Evolutionary conservation across 2,888 invertebrate species (phyloP), one percentile per base, ranked within the genome.

Genomic region (Cryptus viduatorius): DNA sequence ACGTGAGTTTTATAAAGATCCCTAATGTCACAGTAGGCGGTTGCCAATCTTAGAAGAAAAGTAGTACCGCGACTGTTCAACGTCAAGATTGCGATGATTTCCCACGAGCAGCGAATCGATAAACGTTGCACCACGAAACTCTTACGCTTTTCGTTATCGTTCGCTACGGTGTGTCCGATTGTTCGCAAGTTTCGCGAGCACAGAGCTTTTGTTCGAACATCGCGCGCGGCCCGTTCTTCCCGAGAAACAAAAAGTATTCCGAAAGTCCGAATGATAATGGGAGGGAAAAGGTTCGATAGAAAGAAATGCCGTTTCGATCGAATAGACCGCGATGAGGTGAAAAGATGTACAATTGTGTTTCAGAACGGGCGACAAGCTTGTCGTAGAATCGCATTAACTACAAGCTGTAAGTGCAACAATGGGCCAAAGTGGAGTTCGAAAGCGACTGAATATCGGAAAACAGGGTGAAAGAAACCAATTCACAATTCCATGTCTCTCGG

Each of bases 81-180:
- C 73, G 78, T 68, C 67, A 68, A 73, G 67, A 73, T 78, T 78
- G 73, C 68, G 68, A 50, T 14, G 29, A 61, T 61, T 31, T 14
- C 31, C 29, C 14, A 61, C 59, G 59, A 61, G 5, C 31, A 4
- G 59, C 29, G 59, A 61, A 61, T 61, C 14, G n/a, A 61, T 29
- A 24, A 24, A 59, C 10, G 31, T 61, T 14, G 4, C n/a, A 10
- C 10, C 12, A 19, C 42, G 68, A 67, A 50, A 50, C 19, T 50
- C n/a, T 42, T 42, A 50, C 31, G 12, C 29, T 50, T 53, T 12
- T 14, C 37, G 56, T 59, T 12, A 71, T 16, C 67, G 50, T 50
- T 61, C 16, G 50, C 48, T 59, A 50, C 72, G 31, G 42, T 61
- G 50, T 78, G 78, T 78, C 68, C 78, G 73, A 73, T 82, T 82